phyloP scores from a whole-genome alignment of 1,140 invertebrate genomes.

The Drosophila bifasciata region DNA sequence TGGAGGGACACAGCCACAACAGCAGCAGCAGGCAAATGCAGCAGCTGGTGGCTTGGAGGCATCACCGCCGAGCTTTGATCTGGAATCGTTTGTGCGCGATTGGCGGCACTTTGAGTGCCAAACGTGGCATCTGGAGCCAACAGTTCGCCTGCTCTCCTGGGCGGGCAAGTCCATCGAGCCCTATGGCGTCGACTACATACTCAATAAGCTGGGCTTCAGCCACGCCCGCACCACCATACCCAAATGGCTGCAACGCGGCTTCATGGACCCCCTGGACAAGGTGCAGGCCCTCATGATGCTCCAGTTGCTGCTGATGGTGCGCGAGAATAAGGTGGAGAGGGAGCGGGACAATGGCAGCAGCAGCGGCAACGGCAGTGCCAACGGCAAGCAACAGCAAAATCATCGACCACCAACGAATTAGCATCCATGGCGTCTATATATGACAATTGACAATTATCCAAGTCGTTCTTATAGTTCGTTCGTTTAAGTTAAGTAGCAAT shows the following conservation, averaged over 20 bases:
- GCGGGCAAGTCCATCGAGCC: conserved; percentile 98
- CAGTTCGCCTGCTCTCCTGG: conserved; percentile 96
- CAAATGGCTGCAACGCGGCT: conserved; percentile 99
- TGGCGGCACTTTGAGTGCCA: conserved; percentile 97
- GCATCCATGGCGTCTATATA: conserved; percentile 25
- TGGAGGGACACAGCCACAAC: conserved; percentile 18
- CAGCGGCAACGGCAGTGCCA: conserved; percentile 6
- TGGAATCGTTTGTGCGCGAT: conserved; percentile 85
- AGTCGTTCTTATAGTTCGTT: conserved; percentile 42
- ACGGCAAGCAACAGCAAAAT: conserved; percentile 54
- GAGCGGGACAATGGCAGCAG: too few relatives aligned
- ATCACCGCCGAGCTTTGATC: conserved; percentile 64
- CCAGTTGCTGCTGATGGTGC: conserved; percentile 86
- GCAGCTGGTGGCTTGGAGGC: conserved; percentile 7
- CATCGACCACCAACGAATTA: conserved; percentile 67
- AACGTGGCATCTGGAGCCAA: conserved; percentile 99
- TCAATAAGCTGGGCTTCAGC: conserved; percentile 97
- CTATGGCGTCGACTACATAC: conserved; percentile 98
- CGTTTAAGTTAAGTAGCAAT: conserved; percentile 56
- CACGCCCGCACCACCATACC: conserved; percentile 99
- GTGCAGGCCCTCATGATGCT: conserved; percentile 90
- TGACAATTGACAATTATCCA: conserved; percentile 61
- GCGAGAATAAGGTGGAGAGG: conserved; percentile 76
- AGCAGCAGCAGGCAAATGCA: not conserved
- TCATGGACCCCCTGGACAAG: conserved; percentile 97